Evolutionary conservation across 2,888 invertebrate genomes (phyloP), one percentile per base, ranked within the genome.

Genomic region (Petrophora chlorosata): DNA sequence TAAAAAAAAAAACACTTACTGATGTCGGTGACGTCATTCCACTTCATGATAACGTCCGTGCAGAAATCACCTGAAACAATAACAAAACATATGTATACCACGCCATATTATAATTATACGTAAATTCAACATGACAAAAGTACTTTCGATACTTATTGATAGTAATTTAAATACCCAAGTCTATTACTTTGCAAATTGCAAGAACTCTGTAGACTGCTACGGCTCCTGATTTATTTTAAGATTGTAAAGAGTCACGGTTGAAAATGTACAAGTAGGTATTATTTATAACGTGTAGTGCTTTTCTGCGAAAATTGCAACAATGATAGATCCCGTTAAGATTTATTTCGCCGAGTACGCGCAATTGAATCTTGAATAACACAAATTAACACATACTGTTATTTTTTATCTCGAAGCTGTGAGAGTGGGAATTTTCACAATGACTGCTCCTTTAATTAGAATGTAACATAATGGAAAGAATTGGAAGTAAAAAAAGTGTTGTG

Each of bases 41-140:
- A 90, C 82, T 90, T 90, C 90, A 90, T 90, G 71, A 86, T 83
- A 76, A 88, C 88, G 87, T 90, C 90, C 38, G 85, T 79, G 70
- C 83, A 85, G 66, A 81, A 82, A 63, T 88, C 89, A 76, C 86
- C 90, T 90, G 85, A 23, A 85, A 88, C 47, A 64, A 68, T 67
- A 60, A 52, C 47, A n/a, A n/a, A n/a, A n/a, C 48, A 56, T 35
- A 47, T 13, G 34, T 25, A 19, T 17, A 38, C 15, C 25, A 30
- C 7, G 38, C 25, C 10, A 19, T 9, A 13, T 29, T 25, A 10
- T 25, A 23, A 22, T 22, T 22, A 8, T 3, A 4, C 22, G 7
- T 8, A 22, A 22, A 7, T 7, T 8, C 12, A 30, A 23, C 8
- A 25, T 15, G 17, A 22, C 15, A 41, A 35, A 44, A 34, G 9